A percentile compares a stretch with the other conserved stretches of the same genome.
phyloP scores from a whole-genome alignment of 2,888 invertebrate species.

The Chironomus tentans region DNA sequence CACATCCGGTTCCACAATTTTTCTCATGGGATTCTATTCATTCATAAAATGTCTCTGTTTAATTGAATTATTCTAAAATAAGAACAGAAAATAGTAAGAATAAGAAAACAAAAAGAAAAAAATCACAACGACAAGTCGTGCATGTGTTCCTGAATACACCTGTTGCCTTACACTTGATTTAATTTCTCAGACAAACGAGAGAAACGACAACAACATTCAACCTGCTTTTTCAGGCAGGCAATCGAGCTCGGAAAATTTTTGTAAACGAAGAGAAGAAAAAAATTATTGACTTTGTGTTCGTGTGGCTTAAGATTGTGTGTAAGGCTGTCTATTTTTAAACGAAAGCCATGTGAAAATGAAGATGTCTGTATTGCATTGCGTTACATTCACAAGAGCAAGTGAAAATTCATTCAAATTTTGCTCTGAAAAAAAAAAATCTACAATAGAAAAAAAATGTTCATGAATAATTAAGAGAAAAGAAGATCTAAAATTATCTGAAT shows the following conservation, averaged over 20 bases:
- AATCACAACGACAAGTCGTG: neutral
- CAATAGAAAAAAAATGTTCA: neutral
- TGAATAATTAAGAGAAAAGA: too few relatives aligned
- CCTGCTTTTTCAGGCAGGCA: neutral
- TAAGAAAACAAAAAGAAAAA: neutral
- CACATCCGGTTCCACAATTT: neutral
- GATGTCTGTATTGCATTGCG: neutral
- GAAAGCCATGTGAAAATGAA: neutral
- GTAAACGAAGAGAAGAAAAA: neutral
- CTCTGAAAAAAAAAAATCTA: neutral
- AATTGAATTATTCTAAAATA: neutral
- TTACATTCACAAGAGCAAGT: neutral
- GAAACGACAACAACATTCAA: neutral
- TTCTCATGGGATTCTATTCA: neutral
- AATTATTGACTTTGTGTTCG: neutral
- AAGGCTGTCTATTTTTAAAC: neutral
- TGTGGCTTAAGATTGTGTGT: neutral
- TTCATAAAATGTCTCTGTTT: neutral
- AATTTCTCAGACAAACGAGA: neutral
- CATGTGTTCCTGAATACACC: neutral
- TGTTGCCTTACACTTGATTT: slow-evolving; percentile 8
- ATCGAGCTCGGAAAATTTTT: neutral
- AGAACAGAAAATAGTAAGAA: neutral
- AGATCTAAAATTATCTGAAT: too few relatives aligned
- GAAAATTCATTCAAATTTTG: neutral